Percentiles rank a stretch among this genome's conserved stretches.
Evolutionary conservation across 1,140 invertebrate genomes (phyloP).

Genomic region (Drosophila novamexicana): DNA sequence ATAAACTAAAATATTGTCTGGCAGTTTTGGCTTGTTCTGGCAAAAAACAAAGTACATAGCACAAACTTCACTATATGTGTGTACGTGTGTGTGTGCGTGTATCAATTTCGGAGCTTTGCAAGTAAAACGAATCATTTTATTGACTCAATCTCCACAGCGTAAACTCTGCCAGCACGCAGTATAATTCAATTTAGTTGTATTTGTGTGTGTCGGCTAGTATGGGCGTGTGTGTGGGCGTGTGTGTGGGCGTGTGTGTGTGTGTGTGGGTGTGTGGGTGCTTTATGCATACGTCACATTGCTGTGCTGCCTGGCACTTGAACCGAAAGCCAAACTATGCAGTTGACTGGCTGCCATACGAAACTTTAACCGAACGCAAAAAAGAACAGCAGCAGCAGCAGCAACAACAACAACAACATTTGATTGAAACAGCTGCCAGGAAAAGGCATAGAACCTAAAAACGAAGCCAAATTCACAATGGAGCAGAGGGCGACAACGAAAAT

Average conservation of each 20-base stretch:
- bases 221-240: conserved; percentile 19
- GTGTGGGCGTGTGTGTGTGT: conserved; percentile 30
- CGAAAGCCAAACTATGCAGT: conserved; percentile 71
- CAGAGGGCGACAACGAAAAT: conserved; percentile 39
- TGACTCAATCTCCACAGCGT: conserved; percentile 74
- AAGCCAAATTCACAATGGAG: conserved; percentile 29
- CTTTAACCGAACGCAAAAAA: conserved; percentile 58
- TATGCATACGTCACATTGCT: conserved; percentile 62
- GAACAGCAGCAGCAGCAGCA: conserved; percentile 43
- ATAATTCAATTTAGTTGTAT: conserved; percentile 70
- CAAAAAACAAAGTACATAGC: conserved; percentile 25
- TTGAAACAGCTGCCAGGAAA: conserved; percentile 44
- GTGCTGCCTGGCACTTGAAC: conserved; percentile 50
- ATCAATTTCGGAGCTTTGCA: conserved; percentile 65
- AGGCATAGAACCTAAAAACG: conserved; percentile 21
- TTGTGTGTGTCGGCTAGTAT: conserved; percentile 12
- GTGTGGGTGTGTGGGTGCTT: conserved; percentile 33
- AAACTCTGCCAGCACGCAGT: conserved; percentile 63
- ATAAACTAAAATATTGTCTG: conserved; percentile 53
- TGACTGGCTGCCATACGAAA: conserved; percentile 60
- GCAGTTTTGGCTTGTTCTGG: neutral
- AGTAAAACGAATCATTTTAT: conserved; percentile 68
- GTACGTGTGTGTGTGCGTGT: conserved; percentile 42
- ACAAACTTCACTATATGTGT: conserved; percentile 10
- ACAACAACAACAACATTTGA: conserved; percentile 41